Base-by-base conservation (phyloP, 1,140 invertebrate species). In the Ctenoplectra terminalis region DNA sequence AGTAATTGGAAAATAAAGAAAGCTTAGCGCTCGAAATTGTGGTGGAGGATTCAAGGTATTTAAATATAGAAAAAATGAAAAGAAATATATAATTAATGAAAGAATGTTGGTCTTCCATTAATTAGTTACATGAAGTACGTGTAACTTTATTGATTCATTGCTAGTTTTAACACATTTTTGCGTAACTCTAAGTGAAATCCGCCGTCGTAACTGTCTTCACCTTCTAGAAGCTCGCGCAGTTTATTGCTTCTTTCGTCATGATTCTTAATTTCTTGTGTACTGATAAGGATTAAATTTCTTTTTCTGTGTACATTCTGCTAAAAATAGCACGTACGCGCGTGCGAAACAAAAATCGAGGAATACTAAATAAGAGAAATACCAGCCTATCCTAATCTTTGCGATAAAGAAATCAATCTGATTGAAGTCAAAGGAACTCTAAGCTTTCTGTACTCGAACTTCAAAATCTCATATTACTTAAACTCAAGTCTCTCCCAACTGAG, bases 101-200 rank as follows among this genome's bases (percentile, higher is more conserved):
- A n/a, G n/a, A n/a, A n/a, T n/a, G n/a, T n/a, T n/a, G n/a, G n/a
- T n/a, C n/a, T n/a, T n/a, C n/a, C n/a, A n/a, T n/a, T 23, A 26
- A n/a, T 46, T 48, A 7, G 2, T 6, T 40, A 15, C 7, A 20
- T 5, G 23, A 60, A 60, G 8, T 9, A n/a, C n/a, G n/a, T n/a
- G n/a, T n/a, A n/a, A n/a, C n/a, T n/a, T n/a, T n/a, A n/a, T 43
- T 40, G 61, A 37, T 64, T 43, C 37, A 13, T 29, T 43, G 69
- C 37, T 56, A 29, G 13, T 58, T 71, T 58, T 71, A 23, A 43
- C 69, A 29, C 52, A 23, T 43, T 56, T 56, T 29, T 71, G 13
- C 17, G 52, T 58, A 70, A 43, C 11, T 2, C 4, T 8, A 23
- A 40, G 11, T 26, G 43, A 26, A 70, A 26, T 26, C 37, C 23